Conservation (phyloP, 2,113 vertebrate species). For the Boulengerochromis microlepis region DNA sequence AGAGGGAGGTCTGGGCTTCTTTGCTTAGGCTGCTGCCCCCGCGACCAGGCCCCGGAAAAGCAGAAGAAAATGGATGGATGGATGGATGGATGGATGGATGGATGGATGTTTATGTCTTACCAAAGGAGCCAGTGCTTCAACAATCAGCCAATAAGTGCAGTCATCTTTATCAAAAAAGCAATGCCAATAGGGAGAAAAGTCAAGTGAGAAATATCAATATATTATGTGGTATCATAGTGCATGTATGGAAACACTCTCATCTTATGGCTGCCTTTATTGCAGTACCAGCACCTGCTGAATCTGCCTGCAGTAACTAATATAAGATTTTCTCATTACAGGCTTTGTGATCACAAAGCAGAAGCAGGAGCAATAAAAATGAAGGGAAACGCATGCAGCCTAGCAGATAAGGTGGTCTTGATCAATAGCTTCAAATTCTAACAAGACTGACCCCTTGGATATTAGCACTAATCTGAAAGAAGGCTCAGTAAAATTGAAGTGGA, state of each 20-base stretch:
- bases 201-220: constrained; percentile 38
- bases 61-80: not conserved
- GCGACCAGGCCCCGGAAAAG: not conserved
- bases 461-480: constrained; percentile 39
- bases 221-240: constrained; percentile 23
- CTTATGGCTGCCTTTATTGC: constrained; percentile 39
- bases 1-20: not conserved
- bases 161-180: constrained; percentile 14
- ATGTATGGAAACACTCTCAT: constrained; percentile 15
- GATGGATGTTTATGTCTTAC: not conserved
- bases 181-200: not conserved
- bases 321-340: constrained; percentile 47
- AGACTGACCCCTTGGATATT: constrained; percentile 44
- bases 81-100: not conserved
- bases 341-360: constrained; percentile 38
- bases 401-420: constrained; percentile 51
- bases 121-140: not conserved
- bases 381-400: constrained; percentile 23
- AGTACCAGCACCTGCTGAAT: constrained; percentile 17
- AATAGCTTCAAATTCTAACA: constrained; percentile 54
- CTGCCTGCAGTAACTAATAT: constrained; percentile 36
- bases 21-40: not conserved
- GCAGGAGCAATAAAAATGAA: constrained; percentile 1
- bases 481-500: constrained; percentile 27
- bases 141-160: not conserved